phyloP scores from a whole-genome alignment of 2,888 invertebrate species.

The Lamellibrachia columna region DNA sequence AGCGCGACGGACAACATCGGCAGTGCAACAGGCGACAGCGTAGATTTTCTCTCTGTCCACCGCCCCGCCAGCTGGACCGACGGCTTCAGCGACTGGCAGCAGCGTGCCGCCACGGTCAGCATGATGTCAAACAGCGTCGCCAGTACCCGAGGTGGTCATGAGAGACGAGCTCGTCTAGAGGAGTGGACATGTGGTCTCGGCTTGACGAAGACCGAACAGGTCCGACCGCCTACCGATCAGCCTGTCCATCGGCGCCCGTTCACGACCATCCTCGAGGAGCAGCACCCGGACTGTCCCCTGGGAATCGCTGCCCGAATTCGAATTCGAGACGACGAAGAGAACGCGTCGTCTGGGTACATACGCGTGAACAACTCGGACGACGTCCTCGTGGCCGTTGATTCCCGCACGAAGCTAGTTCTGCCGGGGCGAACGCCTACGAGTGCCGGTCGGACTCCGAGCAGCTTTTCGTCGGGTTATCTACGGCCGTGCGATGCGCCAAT shows the following conservation, averaged over 20 bases:
- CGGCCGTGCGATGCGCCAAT: background rate
- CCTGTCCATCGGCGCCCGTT: background rate
- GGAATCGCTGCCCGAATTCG: background rate
- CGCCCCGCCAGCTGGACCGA: background rate
- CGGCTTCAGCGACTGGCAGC: background rate
- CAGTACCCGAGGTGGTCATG: background rate
- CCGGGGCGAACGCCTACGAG: background rate
- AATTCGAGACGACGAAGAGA: background rate
- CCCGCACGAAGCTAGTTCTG: background rate
- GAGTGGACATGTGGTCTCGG: background rate
- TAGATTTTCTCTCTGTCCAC: background rate
- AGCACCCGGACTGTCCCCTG: background rate
- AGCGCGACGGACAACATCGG: background rate
- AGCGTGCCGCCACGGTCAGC: background rate
- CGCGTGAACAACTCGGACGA: background rate
- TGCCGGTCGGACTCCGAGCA: background rate
- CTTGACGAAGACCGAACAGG: background rate
- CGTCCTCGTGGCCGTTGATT: background rate
- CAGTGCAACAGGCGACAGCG: background rate
- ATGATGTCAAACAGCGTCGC: background rate
- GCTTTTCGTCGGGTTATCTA: background rate
- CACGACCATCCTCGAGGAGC: background rate
- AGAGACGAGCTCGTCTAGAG: background rate
- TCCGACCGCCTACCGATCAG: background rate
- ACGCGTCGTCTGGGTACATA: background rate